phyloP scores from a whole-genome alignment of 2,113 vertebrate genomes.

The Odocoileus virginianus region DNA sequence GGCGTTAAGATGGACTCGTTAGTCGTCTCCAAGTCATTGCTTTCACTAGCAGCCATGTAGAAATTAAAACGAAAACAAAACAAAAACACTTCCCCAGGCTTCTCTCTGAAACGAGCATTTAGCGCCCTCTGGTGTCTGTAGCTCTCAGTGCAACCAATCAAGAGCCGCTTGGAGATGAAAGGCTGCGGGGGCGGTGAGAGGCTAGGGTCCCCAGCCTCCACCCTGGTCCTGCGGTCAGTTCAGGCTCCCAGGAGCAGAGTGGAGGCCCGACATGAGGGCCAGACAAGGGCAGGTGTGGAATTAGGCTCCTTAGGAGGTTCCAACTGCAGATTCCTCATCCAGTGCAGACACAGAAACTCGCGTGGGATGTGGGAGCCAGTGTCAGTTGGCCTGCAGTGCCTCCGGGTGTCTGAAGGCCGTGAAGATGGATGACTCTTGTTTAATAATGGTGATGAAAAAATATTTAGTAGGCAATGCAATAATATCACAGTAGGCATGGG shows the following conservation, averaged over 20 bases:
- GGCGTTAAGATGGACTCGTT: background rate
- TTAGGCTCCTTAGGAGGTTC: background rate
- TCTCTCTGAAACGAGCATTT: background rate
- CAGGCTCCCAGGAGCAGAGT: background rate
- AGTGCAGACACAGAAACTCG: background rate
- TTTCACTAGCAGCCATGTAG: background rate
- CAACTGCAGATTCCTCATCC: background rate
- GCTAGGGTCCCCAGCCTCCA: background rate
- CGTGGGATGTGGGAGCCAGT: background rate
- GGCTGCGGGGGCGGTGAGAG: no score
- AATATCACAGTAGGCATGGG: background rate
- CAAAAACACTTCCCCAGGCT: rapidly evolving
- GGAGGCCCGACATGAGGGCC: background rate
- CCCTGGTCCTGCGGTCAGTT: background rate
- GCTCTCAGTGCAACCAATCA: background rate
- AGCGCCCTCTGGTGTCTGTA: constrained; percentile 26
- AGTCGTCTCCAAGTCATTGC: background rate
- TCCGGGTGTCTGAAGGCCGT: background rate
- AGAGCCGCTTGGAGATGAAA: background rate
- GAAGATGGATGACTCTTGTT: background rate
- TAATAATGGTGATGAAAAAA: background rate
- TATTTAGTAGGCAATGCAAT: background rate
- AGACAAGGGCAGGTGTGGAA: rapidly evolving
- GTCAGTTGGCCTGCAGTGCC: background rate
- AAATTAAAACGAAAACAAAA: background rate